phyloP scores from a whole-genome alignment of 2,888 invertebrate genomes.

The Euspilapteryx auroguttella region DNA sequence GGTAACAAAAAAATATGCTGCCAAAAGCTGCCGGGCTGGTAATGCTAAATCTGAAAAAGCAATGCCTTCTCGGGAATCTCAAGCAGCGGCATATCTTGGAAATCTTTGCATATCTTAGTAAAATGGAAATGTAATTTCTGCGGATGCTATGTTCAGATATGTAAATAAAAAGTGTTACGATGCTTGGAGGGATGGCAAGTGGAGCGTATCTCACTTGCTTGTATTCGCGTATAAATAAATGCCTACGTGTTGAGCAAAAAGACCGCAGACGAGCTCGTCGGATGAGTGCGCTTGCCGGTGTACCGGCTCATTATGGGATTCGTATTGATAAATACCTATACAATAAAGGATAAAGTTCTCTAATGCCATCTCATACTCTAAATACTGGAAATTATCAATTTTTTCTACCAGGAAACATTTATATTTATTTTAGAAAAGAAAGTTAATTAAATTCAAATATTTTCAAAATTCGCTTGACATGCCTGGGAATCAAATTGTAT shows the following conservation, averaged over 20 bases:
- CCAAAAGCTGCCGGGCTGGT: slow-evolving; percentile 44
- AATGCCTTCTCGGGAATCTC: slow-evolving; percentile 33
- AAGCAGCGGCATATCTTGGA: too few relatives aligned
- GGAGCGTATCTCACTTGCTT: slow-evolving; percentile 36
- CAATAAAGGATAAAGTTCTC: too few relatives aligned
- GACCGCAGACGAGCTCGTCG: slow-evolving; percentile 26
- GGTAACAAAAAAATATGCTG: slow-evolving; percentile 33
- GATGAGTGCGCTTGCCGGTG: slow-evolving; percentile 26
- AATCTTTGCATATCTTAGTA: too few relatives aligned
- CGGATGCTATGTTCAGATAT: slow-evolving; percentile 14
- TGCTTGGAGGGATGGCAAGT: slow-evolving; percentile 26
- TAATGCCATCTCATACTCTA: slow-evolving; percentile 8
- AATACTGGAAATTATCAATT: too few relatives aligned
- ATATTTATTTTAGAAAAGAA: too few relatives aligned
- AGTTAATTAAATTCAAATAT: too few relatives aligned
- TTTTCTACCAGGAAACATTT: too few relatives aligned
- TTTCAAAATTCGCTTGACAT: too few relatives aligned
- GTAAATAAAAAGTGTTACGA: slow-evolving; percentile 15
- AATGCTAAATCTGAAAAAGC: slow-evolving; percentile 43
- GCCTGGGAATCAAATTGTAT: too few relatives aligned
- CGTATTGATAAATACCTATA: too few relatives aligned
- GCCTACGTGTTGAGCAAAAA: slow-evolving; percentile 39
- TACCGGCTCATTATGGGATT: too few relatives aligned
- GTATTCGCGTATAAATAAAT: slow-evolving; percentile 27
- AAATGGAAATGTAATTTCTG: too few relatives aligned